Evolutionary conservation across 2,113 vertebrate genomes (phyloP).

Genomic region (Laticauda colubrina): DNA sequence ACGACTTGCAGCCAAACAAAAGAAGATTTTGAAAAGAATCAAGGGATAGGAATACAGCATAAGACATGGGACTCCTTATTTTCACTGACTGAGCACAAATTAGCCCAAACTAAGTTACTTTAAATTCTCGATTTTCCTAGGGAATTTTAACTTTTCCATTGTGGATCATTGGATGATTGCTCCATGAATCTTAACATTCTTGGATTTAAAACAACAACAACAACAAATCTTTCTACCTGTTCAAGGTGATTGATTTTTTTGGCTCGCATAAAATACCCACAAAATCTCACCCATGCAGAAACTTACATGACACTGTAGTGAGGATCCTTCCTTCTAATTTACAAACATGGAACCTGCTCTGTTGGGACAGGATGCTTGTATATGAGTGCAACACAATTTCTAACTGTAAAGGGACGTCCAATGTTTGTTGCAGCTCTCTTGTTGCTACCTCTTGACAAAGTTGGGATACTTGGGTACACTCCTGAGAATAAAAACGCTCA

Average conservation of each 20-base stretch:
- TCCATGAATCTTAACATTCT: neutral
- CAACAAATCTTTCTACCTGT: neutral
- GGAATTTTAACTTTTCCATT: neutral
- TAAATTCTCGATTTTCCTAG: neutral
- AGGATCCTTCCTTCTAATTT: neutral
- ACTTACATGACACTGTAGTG: neutral
- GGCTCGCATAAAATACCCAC: neutral
- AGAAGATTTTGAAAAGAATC: neutral
- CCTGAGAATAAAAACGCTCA: neutral
- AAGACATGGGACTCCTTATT: neutral
- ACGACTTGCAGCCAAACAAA: slow-evolving; percentile 8
- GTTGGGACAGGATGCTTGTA: accelerated
- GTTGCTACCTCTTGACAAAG: neutral
- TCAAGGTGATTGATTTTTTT: neutral
- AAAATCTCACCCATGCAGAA: neutral
- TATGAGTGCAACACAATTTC: neutral
- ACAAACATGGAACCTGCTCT: neutral
- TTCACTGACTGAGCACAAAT: neutral
- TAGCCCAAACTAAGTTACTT: neutral
- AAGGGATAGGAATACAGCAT: neutral
- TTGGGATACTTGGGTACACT: neutral
- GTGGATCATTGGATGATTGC: neutral
- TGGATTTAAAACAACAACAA: neutral
- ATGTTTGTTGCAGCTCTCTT: neutral
- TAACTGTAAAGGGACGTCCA: neutral